Evolutionary conservation across 2,888 invertebrate species (phyloP).

Genomic region (Agrochola circellaris): DNA sequence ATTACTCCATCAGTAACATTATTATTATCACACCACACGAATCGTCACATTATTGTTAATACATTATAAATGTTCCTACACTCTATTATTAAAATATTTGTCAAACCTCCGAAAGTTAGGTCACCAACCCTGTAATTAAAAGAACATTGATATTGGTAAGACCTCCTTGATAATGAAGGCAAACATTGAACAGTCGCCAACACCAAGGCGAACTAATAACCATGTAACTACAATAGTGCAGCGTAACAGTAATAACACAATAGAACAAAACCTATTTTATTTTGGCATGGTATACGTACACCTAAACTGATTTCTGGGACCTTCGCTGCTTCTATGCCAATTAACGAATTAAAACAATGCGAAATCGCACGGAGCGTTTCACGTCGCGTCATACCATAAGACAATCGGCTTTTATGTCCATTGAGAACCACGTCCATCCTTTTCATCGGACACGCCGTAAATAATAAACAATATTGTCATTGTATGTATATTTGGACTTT

Average conservation of each 20-base stretch:
- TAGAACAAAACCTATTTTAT: constrained; percentile 67
- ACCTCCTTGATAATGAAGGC: constrained; percentile 46
- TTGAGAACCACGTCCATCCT: constrained; percentile 68
- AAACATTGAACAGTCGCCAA: constrained; percentile 49
- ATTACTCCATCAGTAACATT: constrained; percentile 9
- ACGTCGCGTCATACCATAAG: constrained; percentile 68
- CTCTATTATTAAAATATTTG: constrained; percentile 12
- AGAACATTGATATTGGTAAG: constrained; percentile 30
- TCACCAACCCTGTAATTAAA: constrained; percentile 46
- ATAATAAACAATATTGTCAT: constrained; percentile 73
- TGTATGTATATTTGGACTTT: constrained; percentile 70
- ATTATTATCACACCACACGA: constrained; percentile 22
- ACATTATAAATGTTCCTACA: constrained; percentile 7
- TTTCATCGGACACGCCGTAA: constrained; percentile 70
- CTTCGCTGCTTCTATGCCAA: constrained; percentile 68
- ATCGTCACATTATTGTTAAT: constrained; percentile 5
- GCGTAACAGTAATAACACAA: constrained; percentile 57
- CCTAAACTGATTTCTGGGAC: constrained; percentile 58
- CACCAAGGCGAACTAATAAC: constrained; percentile 57
- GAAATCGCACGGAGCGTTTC: constrained; percentile 73
- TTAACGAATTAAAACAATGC: constrained; percentile 75
- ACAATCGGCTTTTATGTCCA: constrained; percentile 73
- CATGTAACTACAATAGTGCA: constrained; percentile 52
- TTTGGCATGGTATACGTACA: constrained; percentile 44
- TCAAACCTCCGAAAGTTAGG: constrained; percentile 43